Conservation (phyloP, 1,140 invertebrate species). For the Hylaeus volcanicus region DNA sequence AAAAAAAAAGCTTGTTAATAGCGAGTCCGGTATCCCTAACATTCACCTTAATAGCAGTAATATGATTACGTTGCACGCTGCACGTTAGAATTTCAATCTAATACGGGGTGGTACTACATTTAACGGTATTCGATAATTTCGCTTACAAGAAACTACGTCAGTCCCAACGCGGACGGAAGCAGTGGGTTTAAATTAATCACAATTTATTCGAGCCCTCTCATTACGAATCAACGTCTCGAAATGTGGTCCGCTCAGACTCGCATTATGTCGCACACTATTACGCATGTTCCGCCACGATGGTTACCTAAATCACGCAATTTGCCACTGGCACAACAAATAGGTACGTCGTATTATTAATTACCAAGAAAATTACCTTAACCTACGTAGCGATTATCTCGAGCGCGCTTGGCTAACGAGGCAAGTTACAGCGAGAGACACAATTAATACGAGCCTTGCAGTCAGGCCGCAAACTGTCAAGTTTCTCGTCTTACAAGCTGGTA, state of each 20-base stretch:
- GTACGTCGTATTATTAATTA: constrained; percentile 37
- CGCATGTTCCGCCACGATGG: not conserved
- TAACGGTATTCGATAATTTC: not conserved
- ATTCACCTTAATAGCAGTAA: too few species aligned
- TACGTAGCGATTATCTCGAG: constrained; percentile 28
- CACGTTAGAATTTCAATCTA: not conserved
- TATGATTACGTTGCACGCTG: too few species aligned
- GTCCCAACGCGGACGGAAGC: not conserved
- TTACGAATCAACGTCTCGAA: constrained; percentile 20
- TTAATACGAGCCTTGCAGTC: constrained; percentile 19
- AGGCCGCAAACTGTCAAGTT: not conserved
- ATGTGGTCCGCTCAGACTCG: not conserved
- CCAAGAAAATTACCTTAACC: constrained; percentile 37
- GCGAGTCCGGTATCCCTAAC: too few species aligned
- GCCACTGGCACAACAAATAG: constrained; percentile 32
- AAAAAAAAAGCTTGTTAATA: too few species aligned
- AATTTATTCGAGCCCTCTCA: constrained; percentile 16
- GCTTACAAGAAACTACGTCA: not conserved
- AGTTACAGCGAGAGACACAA: constrained; percentile 17
- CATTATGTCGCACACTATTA: not conserved
- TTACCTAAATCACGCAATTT: constrained; percentile 42
- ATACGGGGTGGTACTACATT: too few species aligned
- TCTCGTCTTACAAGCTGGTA: constrained; percentile 1
- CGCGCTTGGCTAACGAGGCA: constrained; percentile 13
- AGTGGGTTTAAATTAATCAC: constrained; percentile 5